Conservation (phyloP, 2,888 invertebrate species). For the Apodemia zela region DNA sequence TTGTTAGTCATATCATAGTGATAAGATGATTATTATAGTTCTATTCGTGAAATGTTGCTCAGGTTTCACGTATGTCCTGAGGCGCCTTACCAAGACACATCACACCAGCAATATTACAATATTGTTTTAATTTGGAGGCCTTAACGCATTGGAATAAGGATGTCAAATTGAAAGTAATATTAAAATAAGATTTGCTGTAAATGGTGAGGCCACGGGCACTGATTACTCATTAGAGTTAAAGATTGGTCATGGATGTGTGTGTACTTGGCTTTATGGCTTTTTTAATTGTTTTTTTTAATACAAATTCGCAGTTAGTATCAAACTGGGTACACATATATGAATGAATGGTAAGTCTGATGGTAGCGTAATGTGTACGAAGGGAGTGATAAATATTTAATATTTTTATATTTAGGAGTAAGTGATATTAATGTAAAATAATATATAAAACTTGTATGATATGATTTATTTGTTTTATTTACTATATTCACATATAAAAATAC, state of each 20-base stretch:
- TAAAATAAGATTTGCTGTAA: not conserved
- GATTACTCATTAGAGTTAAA: conserved; percentile 24
- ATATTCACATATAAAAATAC: not conserved
- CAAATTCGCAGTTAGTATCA: conserved; percentile 11
- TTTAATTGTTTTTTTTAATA: not conserved
- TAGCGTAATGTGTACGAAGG: conserved; percentile 40
- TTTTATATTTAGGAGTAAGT: conserved; percentile 74
- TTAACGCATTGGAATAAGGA: conserved; percentile 14
- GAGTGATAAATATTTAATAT: conserved; percentile 63
- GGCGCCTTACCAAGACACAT: not conserved
- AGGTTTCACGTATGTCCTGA: conserved; percentile 51
- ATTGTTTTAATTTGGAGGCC: conserved; percentile 25
- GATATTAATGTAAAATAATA: conserved; percentile 72
- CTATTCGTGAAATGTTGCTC: conserved; percentile 39
- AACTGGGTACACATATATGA: conserved; percentile 24
- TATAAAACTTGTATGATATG: conserved; percentile 63
- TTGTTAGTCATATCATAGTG: conserved; percentile 56
- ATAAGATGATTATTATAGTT: conserved; percentile 25
- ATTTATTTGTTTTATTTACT: conserved; percentile 37
- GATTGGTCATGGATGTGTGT: conserved; percentile 26
- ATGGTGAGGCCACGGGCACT: not conserved
- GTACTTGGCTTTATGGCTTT: conserved; percentile 24
- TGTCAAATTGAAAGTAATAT: conserved; percentile 4
- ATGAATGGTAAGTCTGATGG: conserved; percentile 43
- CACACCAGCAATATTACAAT: conserved; percentile 34